A percentile compares a stretch with the other conserved stretches of the same genome.
phyloP scores from a whole-genome alignment of 2,113 vertebrate species.

The Austrofundulus limnaeus region DNA sequence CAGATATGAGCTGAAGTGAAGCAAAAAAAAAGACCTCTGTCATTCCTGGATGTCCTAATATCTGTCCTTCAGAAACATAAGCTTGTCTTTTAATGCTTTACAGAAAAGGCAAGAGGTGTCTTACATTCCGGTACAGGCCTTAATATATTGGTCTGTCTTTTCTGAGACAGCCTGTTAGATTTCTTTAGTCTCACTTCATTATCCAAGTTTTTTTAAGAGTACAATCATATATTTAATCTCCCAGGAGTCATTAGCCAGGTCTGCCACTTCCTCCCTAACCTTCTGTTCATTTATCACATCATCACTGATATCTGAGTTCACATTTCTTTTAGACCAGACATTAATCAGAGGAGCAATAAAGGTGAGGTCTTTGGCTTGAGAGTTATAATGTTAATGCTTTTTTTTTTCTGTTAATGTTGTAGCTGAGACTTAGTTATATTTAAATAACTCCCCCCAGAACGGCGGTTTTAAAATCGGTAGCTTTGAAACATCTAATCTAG shows the following conservation, averaged over 20 bases:
- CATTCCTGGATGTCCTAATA: constrained; percentile 21
- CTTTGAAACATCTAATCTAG: constrained; percentile 24
- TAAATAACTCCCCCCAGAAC: neutral
- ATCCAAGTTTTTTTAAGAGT: constrained; percentile 13
- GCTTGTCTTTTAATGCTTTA: constrained; percentile 27
- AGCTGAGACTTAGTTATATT: neutral
- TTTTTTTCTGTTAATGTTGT: constrained; percentile 12
- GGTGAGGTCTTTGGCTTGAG: constrained; percentile 60
- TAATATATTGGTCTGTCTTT: constrained; percentile 9
- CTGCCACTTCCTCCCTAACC: constrained; percentile 3
- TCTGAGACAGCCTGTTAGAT: constrained; percentile 6
- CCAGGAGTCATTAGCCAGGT: constrained; percentile 15
- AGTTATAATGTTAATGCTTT: constrained; percentile 23
- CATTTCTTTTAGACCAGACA: constrained; percentile 33
- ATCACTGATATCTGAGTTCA: constrained; percentile 24
- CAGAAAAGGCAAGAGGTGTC: constrained; percentile 27
- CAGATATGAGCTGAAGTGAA: constrained; percentile 36
- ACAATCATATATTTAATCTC: constrained; percentile 42
- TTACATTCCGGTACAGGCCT: constrained; percentile 34
- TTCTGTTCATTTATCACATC: constrained; percentile 14
- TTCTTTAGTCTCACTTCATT: constrained; percentile 18
- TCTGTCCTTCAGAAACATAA: constrained; percentile 12
- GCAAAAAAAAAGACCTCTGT: constrained; percentile 17
- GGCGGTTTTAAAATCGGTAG: constrained; percentile 24
- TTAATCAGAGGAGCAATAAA: constrained; percentile 36